These are phyloP conservation scores for Drosophila subsilvestris DNA, from an alignment of 2,888 invertebrate species.

Conservation along the genomic window DNA sequence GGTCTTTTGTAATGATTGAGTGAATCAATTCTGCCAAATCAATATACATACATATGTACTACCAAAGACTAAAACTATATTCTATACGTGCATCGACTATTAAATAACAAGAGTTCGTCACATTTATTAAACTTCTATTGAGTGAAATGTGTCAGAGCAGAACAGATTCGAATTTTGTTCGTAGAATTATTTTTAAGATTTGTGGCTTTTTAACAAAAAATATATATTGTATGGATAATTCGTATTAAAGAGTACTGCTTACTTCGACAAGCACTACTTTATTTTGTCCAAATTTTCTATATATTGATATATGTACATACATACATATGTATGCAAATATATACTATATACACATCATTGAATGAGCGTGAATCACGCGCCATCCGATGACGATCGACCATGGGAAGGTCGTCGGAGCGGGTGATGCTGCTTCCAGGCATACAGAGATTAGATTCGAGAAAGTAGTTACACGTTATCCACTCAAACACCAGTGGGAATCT, in stretches of 20 bases:
- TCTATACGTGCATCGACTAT: too few relatives aligned
- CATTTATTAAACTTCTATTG: neutral
- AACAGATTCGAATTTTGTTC: neutral
- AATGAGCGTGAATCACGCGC: constrained; percentile 41
- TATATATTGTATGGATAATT: too few relatives aligned
- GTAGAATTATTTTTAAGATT: too few relatives aligned
- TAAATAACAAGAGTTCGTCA: too few relatives aligned
- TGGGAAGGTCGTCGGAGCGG: constrained; percentile 11
- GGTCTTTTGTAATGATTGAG: neutral
- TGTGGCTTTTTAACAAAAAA: too few relatives aligned
- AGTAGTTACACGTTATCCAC: neutral
- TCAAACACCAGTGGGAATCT: constrained; percentile 1
- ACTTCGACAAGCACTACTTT: neutral
- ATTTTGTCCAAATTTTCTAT: neutral
- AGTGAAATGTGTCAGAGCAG: neutral
- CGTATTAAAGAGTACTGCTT: neutral
- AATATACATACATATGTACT: neutral
- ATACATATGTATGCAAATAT: neutral
- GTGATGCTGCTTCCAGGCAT: constrained; percentile 1
- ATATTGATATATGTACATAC: neutral
- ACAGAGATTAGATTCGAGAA: neutral
- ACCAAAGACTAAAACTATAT: neutral
- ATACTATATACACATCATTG: constrained; percentile 2
- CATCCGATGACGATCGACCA: constrained; percentile 34
- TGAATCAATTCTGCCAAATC: neutral